A percentile compares a stretch with the other conserved stretches of the same genome.
Evolutionary conservation across 2,113 vertebrate species (phyloP).

Genomic region (Actinemys pallida): DNA sequence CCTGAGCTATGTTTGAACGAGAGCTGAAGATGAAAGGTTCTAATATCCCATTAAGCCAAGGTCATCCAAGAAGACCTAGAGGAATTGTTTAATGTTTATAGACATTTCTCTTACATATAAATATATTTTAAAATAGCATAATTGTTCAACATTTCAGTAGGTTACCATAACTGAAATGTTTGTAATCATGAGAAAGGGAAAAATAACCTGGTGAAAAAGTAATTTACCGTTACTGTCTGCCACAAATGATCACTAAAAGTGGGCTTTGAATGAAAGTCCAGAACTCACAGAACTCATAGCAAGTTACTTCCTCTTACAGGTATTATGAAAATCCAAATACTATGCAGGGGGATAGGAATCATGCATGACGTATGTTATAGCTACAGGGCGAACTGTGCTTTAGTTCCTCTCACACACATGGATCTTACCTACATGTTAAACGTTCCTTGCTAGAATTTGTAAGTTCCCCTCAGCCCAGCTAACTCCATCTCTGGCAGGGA

Average conservation of each 20-base stretch:
- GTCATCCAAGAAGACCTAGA: not conserved
- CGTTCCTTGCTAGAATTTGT: not conserved
- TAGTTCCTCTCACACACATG: not conserved
- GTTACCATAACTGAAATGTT: not conserved
- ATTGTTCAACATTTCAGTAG: not conserved
- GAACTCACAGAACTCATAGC: too few species aligned
- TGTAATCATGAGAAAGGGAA: not conserved
- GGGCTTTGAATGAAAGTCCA: too few species aligned
- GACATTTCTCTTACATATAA: not conserved
- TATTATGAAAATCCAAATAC: not conserved
- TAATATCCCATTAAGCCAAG: not conserved
- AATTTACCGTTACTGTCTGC: not conserved
- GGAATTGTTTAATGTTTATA: not conserved
- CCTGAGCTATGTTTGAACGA: not conserved
- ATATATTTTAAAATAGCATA: not conserved
- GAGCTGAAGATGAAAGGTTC: not conserved
- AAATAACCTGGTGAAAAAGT: not conserved
- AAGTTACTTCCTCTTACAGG: too few species aligned
- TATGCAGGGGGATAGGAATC: not conserved
- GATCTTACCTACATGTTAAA: not conserved
- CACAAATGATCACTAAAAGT: not conserved
- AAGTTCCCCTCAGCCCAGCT: not conserved
- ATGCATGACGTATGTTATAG: not conserved
- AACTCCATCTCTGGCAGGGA: constrained; percentile 19
- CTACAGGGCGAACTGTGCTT: not conserved